phyloP scores from a whole-genome alignment of 2,113 vertebrate genomes.

The Phycodurus eques region DNA sequence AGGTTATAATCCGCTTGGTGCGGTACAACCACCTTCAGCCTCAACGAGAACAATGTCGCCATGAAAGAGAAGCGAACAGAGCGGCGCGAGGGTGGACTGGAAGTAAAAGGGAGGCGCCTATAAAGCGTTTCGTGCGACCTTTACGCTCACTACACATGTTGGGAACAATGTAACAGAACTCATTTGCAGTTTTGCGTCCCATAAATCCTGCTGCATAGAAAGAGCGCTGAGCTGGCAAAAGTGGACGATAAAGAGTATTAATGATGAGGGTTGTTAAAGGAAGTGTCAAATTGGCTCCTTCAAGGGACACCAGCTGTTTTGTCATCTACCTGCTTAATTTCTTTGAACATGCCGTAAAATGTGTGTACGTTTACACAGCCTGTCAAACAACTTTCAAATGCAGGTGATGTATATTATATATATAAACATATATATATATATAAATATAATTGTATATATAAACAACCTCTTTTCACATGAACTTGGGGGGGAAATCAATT shows the following conservation, averaged over 20 bases:
- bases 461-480: conserved; percentile 15
- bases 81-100: conserved; percentile 11
- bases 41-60: background rate
- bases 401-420: too few species aligned
- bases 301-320: conserved; percentile 46
- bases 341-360: conserved; percentile 51
- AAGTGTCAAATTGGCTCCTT: background rate
- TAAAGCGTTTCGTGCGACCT: conserved; percentile 29
- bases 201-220: conserved; percentile 9
- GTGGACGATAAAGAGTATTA: background rate
- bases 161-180: background rate
- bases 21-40: conserved; percentile 5
- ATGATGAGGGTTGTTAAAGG: background rate
- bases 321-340: conserved; percentile 46
- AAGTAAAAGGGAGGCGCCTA: conserved; percentile 8
- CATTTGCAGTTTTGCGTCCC: conserved; percentile 1
- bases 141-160: background rate
- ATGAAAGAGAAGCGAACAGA: conserved; percentile 6
- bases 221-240: conserved; percentile 8
- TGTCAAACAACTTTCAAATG: conserved; percentile 13
- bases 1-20: conserved; percentile 50
- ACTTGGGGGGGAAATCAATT: too few species aligned
- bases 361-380: conserved; percentile 36
- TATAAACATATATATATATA: too few species aligned
- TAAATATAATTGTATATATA: too few species aligned